Percentiles rank a stretch among this genome's conserved stretches.
These are phyloP conservation scores for Pogonognathellus flavescens DNA, from an alignment of 1,140 invertebrate genomes.

Conservation along the genomic window DNA sequence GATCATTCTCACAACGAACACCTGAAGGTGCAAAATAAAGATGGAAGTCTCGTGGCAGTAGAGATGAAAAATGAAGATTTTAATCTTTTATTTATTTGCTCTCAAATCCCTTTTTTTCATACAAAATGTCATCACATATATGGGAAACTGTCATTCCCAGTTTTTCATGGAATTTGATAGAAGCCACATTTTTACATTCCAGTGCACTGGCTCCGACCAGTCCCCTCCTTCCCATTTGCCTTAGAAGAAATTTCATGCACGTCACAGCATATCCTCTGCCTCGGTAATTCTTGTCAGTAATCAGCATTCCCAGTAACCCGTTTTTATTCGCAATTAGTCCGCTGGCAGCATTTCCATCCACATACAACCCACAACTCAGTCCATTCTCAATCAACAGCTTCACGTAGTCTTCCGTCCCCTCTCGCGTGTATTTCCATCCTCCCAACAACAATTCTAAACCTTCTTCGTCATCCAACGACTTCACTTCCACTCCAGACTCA, in stretches of 20 bases:
- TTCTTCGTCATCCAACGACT: not conserved
- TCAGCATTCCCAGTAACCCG: conserved; percentile 9
- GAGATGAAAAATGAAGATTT: no score
- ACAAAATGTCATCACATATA: not conserved
- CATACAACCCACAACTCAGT: not conserved
- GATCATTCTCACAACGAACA: no score
- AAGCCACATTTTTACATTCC: not conserved
- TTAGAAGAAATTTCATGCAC: not conserved
- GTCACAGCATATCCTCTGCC: conserved; percentile 1
- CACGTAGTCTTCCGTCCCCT: not conserved
- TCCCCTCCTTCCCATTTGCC: not conserved
- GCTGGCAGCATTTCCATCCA: not conserved
- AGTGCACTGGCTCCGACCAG: not conserved
- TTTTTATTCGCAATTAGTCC: not conserved
- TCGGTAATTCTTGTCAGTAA: not conserved
- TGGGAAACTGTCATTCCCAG: not conserved
- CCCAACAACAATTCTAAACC: not conserved
- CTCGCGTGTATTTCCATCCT: not conserved
- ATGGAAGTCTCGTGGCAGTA: no score
- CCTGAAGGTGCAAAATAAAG: no score
- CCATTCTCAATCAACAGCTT: not conserved
- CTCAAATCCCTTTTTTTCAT: not conserved
- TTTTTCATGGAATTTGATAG: not conserved
- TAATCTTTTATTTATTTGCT: no score
- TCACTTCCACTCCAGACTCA: not conserved